Conservation (phyloP, 2,888 invertebrate genomes). For the Microplitis manilae region DNA sequence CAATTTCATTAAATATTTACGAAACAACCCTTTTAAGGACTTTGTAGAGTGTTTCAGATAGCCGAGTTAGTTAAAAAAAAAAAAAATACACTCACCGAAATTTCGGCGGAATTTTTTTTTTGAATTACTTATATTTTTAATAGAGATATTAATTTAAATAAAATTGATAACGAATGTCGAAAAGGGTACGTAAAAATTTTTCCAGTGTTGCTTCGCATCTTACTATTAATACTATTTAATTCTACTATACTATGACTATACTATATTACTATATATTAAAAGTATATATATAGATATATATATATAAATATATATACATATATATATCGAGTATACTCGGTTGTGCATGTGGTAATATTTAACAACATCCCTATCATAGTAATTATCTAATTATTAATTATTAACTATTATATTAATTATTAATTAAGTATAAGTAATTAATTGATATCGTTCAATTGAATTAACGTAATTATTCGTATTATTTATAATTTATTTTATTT, state of each 20-base stretch:
- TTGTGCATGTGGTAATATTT: slow-evolving; percentile 50
- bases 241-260: slow-evolving; percentile 15
- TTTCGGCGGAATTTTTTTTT: background rate
- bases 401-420: background rate
- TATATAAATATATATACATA: slow-evolving; percentile 51
- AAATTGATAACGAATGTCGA: slow-evolving; percentile 47
- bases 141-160: slow-evolving; percentile 5
- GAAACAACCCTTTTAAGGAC: slow-evolving; percentile 35
- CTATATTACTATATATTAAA: background rate
- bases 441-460: background rate
- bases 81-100: background rate
- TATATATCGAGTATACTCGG: slow-evolving; percentile 57
- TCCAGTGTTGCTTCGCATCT: slow-evolving; percentile 69
- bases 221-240: slow-evolving; percentile 49
- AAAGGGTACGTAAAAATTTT: slow-evolving; percentile 67
- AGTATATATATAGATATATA: slow-evolving; percentile 17
- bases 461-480: background rate
- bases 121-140: background rate
- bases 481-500: background rate
- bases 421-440: slow-evolving; percentile 1
- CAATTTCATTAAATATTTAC: slow-evolving; percentile 4
- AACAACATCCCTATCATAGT: slow-evolving; percentile 20
- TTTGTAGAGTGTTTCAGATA: slow-evolving; percentile 66
- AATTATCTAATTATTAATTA: slow-evolving; percentile 19
- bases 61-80: slow-evolving; percentile 18